Evolutionary conservation across 2,113 vertebrate genomes (phyloP), one percentile per base, ranked within the genome.

Genomic region (Actinemys pallida): DNA sequence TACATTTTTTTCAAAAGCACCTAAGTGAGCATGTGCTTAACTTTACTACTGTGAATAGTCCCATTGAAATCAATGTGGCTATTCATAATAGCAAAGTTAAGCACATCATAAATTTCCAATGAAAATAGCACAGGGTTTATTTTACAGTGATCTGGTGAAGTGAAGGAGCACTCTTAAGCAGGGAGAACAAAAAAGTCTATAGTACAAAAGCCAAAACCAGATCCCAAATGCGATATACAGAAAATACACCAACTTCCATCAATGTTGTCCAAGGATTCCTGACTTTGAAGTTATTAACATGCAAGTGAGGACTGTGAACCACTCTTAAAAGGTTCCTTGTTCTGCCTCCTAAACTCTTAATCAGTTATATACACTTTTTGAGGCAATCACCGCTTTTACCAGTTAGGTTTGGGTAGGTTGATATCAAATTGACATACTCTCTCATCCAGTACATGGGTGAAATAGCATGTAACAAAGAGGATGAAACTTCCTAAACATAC

Each of bases 61-160:
- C 86, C 84, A 45, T 4, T 45, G 39, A 76, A 42, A 45, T 76
- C 39, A 27, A 25, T 76, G 24, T 42, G 24, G 80, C 88, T 84
- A 72, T 25, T 94, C 89, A 54, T 0, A 84, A 42, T 62, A 93
- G 85, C 5, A 10, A 88, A 93, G 69, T n/a, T 86, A 49, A 93
- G 89, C 83, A 47, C n/a, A n/a, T 89, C 45, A 14, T 84, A 80
- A 24, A 5, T 4, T 65, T 94, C 76, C 4, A 76, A 80, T 45
- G 45, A 90, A 35, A 52, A 29, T 62, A 78, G 80, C 10, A 31
- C 1, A 0, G 42, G 0, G 0, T 11, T 79, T 5, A 5, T 89
- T 96, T 87, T 80, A 45, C 19, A 47, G 6, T 52, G 80, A 45
- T 29, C 54, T 95, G 90, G 69, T 69, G 52, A 82, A 54, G 90